phyloP scores from a whole-genome alignment of 2,888 invertebrate genomes.

The Agrypnus murinus region DNA sequence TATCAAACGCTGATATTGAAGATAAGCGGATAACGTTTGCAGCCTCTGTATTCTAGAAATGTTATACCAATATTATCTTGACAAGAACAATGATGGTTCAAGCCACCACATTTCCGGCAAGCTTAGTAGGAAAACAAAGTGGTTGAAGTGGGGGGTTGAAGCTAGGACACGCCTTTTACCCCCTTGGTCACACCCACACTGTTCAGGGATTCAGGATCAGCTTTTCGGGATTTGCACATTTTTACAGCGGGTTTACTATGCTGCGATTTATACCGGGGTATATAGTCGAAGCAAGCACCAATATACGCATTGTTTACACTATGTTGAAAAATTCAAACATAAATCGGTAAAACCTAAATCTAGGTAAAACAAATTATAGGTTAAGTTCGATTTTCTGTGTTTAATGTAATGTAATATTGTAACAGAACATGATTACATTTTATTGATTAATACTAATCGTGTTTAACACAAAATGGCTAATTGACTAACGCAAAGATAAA shows the following conservation, averaged over 20 bases:
- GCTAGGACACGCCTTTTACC: conserved; percentile 56
- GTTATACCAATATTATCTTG: conserved; percentile 73
- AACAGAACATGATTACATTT: too few species aligned
- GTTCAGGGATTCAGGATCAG: conserved; percentile 56
- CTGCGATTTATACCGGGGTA: conserved; percentile 43
- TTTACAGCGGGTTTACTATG: conserved; percentile 47
- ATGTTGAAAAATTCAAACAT: too few species aligned
- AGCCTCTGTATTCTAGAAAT: conserved; percentile 64
- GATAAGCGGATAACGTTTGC: conserved; percentile 49
- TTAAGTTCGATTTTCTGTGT: too few species aligned
- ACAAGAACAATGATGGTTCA: conserved; percentile 72
- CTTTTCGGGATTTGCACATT: conserved; percentile 50
- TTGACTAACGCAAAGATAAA: too few species aligned
- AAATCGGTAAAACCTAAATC: too few species aligned
- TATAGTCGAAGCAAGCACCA: not conserved
- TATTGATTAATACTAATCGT: too few species aligned
- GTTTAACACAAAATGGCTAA: too few species aligned
- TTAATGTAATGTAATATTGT: too few species aligned
- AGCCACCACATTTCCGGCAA: conserved; percentile 72
- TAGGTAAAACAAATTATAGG: too few species aligned
- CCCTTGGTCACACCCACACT: conserved; percentile 62
- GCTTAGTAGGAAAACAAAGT: conserved; percentile 71
- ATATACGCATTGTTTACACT: too few species aligned
- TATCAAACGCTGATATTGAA: conserved; percentile 32
- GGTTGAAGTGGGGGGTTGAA: conserved; percentile 66